Conservation (phyloP, 1,140 invertebrate species). For the Trichonephila clavipes region DNA sequence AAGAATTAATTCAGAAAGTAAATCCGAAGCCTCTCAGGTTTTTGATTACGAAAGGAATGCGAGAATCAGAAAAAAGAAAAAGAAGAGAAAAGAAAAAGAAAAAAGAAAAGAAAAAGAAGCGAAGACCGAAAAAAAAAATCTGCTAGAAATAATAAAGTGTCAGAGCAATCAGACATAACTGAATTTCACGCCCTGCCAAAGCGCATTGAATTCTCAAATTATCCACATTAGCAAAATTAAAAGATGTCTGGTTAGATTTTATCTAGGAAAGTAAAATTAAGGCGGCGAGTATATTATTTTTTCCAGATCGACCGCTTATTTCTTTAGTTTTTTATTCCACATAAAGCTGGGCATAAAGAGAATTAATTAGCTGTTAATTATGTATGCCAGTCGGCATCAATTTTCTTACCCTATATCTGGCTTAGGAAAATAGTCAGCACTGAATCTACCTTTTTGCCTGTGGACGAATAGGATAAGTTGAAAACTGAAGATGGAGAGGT, state of each 20-base stretch:
- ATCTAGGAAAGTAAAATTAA: conserved; percentile 70
- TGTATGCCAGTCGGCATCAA: conserved; percentile 70
- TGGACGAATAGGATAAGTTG: conserved; percentile 45
- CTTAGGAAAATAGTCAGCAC: conserved; percentile 60
- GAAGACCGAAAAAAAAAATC: conserved; percentile 27
- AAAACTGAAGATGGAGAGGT: conserved; percentile 40
- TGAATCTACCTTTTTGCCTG: conserved; percentile 54
- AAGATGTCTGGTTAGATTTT: conserved; percentile 74
- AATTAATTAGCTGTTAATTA: conserved; percentile 76
- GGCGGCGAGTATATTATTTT: conserved; percentile 61
- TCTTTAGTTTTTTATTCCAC: conserved; percentile 54
- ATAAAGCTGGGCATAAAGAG: conserved; percentile 60
- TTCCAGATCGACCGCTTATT: conserved; percentile 55
- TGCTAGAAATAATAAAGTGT: conserved; percentile 71
- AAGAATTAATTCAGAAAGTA: conserved; percentile 65
- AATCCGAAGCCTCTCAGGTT: conserved; percentile 40
- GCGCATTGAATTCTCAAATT: conserved; percentile 72
- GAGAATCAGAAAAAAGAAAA: background rate
- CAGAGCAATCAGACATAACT: conserved; percentile 74
- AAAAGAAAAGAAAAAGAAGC: background rate
- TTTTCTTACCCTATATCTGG: conserved; percentile 60
- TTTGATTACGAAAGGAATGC: conserved; percentile 51
- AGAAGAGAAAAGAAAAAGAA: conserved; percentile 9
- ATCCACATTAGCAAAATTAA: conserved; percentile 74
- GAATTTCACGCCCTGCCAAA: conserved; percentile 63